Conservation (phyloP, 2,888 invertebrate genomes). For the Drosophila mayaguana region DNA sequence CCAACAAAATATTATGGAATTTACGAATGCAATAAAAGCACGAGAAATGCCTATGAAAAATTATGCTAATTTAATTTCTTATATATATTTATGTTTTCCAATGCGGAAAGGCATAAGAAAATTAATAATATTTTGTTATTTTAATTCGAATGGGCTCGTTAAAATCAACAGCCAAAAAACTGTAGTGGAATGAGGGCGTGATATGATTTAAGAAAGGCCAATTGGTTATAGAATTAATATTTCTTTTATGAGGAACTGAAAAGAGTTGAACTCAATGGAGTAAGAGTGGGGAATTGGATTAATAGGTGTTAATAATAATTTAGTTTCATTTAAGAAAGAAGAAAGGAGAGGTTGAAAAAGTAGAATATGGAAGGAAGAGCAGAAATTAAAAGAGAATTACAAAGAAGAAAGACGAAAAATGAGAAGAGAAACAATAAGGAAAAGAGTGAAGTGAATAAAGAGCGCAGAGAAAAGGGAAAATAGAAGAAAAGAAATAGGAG, state of each 20-base stretch:
- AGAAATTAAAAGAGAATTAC: no score
- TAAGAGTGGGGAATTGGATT: neutral
- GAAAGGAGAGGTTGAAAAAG: neutral
- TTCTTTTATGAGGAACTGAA: neutral
- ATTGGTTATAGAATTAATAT: constrained; percentile 3
- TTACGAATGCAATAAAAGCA: constrained; percentile 40
- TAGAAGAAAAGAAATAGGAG: no score
- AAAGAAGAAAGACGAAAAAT: no score
- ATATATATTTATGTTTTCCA: constrained; percentile 20
- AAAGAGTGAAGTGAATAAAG: no score
- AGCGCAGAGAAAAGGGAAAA: no score
- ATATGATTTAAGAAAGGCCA: neutral
- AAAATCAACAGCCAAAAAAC: neutral
- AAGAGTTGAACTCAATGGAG: neutral
- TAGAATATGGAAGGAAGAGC: neutral
- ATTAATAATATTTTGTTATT: constrained; percentile 47
- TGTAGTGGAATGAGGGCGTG: constrained; percentile 4
- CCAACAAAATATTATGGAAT: constrained; percentile 38
- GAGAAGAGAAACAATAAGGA: neutral
- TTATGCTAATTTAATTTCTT: constrained; percentile 57
- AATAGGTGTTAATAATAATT: neutral
- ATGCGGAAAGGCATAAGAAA: constrained; percentile 38
- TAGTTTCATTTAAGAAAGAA: neutral
- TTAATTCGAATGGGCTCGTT: constrained; percentile 54
- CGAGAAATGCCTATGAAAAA: constrained; percentile 30